Evolutionary conservation across 1,140 invertebrate genomes (phyloP).

Genomic region (Streblospio benedicti): DNA sequence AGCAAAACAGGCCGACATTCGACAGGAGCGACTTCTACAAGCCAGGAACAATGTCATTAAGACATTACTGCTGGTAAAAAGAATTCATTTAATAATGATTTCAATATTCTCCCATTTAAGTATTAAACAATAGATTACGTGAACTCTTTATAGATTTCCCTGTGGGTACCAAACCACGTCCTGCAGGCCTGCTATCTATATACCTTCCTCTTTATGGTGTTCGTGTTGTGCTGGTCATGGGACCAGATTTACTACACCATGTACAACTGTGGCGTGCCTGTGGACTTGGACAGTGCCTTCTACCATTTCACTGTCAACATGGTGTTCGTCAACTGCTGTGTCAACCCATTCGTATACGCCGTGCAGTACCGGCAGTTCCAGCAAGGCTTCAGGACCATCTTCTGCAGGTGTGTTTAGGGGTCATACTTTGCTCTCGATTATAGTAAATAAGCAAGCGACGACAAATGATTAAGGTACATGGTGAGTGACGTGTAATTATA

Average conservation of each 20-base stretch:
- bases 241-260: conserved; percentile 8
- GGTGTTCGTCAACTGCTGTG: conserved; percentile 9
- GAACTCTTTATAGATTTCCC: no score
- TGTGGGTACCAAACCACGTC: no score
- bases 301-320: conserved; percentile 10
- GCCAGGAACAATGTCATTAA: conserved; percentile 7
- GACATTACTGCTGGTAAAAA: neutral
- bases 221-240: neutral
- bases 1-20: neutral
- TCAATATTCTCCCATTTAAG: no score
- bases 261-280: neutral
- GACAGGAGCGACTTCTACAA: neutral
- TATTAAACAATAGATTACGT: no score
- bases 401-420: no score
- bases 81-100: no score
- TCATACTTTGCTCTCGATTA: no score
- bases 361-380: conserved; percentile 5
- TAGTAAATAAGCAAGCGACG: no score
- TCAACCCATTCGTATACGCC: conserved; percentile 8
- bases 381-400: neutral
- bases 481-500: no score
- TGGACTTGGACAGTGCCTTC: neutral
- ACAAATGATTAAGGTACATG: no score
- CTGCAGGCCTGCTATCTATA: no score
- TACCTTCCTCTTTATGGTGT: neutral